phyloP scores from a whole-genome alignment of 2,113 vertebrate species.

The Oriolus oriolus region DNA sequence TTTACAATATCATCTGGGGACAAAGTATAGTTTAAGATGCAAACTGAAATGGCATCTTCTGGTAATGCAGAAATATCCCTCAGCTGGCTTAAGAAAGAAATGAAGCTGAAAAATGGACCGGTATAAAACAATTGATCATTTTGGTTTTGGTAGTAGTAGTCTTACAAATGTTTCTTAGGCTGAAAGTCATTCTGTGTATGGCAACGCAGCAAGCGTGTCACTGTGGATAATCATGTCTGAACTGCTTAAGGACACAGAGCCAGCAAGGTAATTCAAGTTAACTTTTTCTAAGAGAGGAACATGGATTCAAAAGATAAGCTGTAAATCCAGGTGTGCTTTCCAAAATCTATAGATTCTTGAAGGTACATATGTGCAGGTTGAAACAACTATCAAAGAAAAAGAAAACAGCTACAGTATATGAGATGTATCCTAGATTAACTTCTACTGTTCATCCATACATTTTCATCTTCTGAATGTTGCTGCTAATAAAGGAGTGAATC shows the following conservation, averaged over 20 bases:
- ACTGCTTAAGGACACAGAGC: neutral
- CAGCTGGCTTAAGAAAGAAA: conserved; percentile 29
- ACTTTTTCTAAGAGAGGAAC: neutral
- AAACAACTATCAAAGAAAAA: neutral
- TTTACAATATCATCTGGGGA: conserved; percentile 22
- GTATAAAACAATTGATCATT: neutral
- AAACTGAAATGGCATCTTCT: conserved; percentile 45
- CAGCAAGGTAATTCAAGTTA: neutral
- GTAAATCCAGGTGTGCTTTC: neutral
- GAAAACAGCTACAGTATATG: neutral
- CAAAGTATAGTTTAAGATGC: conserved; percentile 25
- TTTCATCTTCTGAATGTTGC: neutral
- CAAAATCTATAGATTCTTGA: neutral
- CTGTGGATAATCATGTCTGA: neutral
- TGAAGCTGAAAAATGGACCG: conserved; percentile 33
- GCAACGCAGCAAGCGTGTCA: neutral
- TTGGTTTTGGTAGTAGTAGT: neutral
- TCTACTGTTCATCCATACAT: neutral
- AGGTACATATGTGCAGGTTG: neutral
- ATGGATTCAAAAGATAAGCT: neutral
- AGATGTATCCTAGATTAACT: neutral
- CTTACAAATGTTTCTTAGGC: neutral
- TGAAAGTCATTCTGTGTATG: neutral
- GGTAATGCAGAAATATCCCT: conserved; percentile 17
- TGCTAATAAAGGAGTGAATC: neutral